These are phyloP conservation scores for Macropis europaea DNA, from an alignment of 2,888 invertebrate genomes.

Conservation along the genomic window DNA sequence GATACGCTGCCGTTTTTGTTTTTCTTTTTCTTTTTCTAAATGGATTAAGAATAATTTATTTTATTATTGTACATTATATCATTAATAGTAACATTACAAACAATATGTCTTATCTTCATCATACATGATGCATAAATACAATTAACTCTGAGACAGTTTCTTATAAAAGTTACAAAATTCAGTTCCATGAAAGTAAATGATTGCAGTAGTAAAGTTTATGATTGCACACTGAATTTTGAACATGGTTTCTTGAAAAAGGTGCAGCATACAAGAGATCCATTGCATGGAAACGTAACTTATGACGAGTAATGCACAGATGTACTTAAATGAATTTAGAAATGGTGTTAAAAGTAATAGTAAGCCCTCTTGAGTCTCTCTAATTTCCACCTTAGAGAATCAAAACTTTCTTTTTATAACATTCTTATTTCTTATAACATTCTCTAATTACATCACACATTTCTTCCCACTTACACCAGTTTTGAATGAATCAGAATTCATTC, in stretches of 20 bases:
- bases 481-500: background rate
- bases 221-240: conserved; percentile 2
- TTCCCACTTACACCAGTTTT: background rate
- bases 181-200: conserved; percentile 12
- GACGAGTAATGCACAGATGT: background rate
- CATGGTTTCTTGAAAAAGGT: background rate
- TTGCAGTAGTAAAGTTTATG: background rate
- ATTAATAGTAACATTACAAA: conserved; percentile 50
- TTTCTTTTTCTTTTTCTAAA: background rate
- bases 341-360: conserved; percentile 22
- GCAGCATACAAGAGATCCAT: conserved; percentile 12
- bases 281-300: conserved; percentile 16
- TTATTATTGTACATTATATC: conserved; percentile 47
- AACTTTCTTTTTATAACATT: background rate
- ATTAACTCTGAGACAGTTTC: conserved; percentile 3
- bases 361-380: background rate
- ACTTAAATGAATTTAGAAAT: background rate
- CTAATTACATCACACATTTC: background rate
- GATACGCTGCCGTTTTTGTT: too few species aligned
- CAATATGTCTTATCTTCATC: conserved; percentile 26
- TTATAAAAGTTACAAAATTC: conserved; percentile 39
- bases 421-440: background rate
- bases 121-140: conserved; percentile 17
- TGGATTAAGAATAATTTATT: conserved; percentile 49
- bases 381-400: background rate